A percentile compares a stretch with the other conserved stretches of the same genome.
These are phyloP conservation scores for Nasonovia ribisnigri DNA, from an alignment of 2,888 invertebrate species.

Conservation along the genomic window DNA sequence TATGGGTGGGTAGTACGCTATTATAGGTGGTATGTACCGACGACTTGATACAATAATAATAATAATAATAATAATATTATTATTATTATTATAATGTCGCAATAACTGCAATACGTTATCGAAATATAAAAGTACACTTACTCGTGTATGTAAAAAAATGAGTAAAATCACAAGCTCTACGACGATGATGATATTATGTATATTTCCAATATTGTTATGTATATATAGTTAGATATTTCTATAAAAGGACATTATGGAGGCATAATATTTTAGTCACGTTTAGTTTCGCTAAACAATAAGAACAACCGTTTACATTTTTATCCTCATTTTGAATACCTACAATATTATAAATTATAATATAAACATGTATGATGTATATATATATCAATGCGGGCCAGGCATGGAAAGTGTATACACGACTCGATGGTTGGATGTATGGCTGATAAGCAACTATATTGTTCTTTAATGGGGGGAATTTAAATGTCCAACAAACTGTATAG, in stretches of 20 bases:
- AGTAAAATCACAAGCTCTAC: conserved; percentile 11
- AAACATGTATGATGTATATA: neutral
- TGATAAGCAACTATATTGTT: conserved; percentile 8
- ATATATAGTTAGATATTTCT: neutral
- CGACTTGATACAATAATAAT: neutral
- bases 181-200: neutral
- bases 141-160: neutral
- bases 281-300: conserved; percentile 47
- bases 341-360: neutral
- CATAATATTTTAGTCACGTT: conserved; percentile 58
- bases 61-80: neutral
- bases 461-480: conserved; percentile 29
- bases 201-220: neutral
- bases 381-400: conserved; percentile 42
- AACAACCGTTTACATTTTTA: conserved; percentile 54
- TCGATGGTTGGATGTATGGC: conserved; percentile 6
- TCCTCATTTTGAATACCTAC: conserved; percentile 49
- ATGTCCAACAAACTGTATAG: neutral
- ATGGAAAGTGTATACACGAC: conserved; percentile 25
- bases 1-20: neutral
- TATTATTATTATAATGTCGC: neutral
- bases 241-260: conserved; percentile 45
- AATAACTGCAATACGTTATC: neutral
- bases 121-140: neutral
- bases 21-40: neutral